Base-by-base conservation (phyloP, 2,888 invertebrate genomes). In the Spisula solida region DNA sequence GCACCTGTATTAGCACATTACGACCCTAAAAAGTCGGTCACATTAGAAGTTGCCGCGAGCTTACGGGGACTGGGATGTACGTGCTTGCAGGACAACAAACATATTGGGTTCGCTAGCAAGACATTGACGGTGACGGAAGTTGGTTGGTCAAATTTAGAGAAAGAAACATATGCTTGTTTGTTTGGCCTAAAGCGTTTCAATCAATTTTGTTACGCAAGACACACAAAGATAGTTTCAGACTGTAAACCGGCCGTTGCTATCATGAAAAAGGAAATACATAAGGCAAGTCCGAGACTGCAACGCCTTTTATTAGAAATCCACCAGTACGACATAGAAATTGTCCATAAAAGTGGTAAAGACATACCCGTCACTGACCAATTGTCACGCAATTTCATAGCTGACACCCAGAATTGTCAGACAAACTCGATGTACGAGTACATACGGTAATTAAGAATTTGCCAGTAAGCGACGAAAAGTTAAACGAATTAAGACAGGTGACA, bases 1-100 rank as follows among this genome's bases (percentile, higher is more conserved):
- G 78, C 60, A 51, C 90, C 88, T n/a, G 88, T 86, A 0, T 56
- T 86, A n/a, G n/a, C 25, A 18, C 86, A 88, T 34, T 88, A 55
- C 85, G 85, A 88, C 75, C 20, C 82, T 4, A 20, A 34, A 4
- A 82, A 90, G 55, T 86, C 88, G 31, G 60, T 88, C 18, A 34
- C 20, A 1, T 41, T 88, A 12, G 78, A 90, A 56, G 82, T 87
- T 16, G 87, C 85, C 47, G 48, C 85, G 18, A 70, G 83, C 0
- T 31, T 47, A 55, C 20, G 70, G 1, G 90, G 84, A 1, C 6
- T 90, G 29, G 90, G 88, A 41, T 85, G 55, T 0, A 48, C 55
- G 20, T 82, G 81, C 14, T 41, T 91, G 25, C 88, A 92, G 55
- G 70, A 91, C 4, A 81, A 16, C 31, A 70, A 70, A n/a, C 70